Base-by-base conservation (phyloP, 2,888 invertebrate species). In the Acrobeloides nanus region DNA sequence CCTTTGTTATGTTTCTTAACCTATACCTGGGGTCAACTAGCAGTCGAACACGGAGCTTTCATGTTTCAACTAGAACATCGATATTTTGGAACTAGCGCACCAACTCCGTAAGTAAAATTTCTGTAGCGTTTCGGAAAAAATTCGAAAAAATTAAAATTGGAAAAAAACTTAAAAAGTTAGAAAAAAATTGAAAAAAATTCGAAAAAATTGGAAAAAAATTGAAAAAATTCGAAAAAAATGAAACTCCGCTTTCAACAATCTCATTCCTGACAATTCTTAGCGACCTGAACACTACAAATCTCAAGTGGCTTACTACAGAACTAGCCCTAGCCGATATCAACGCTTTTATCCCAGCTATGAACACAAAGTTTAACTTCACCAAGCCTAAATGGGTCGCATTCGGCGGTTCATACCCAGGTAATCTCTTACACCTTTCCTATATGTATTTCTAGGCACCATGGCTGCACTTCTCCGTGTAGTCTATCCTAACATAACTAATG, bases 301-400 rank as follows among this genome's bases (percentile, higher is more conserved):
- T 93, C 49, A 77, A 78, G 34, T 89, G 83, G 70, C 76, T 93
- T 34, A 85, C 53, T 56, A 79, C 79, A 55, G 74, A 78, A 51
- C 80, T 80, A 61, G 80, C 80, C 4, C 62, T 80, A 29, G 87
- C 85, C 0, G 92, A 93, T 76, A 76, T 89, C 47, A 88, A 89
- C 0, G 79, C 80, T 59, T 92, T 93, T 66, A 84, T 89, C 21
- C 75, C 76, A n/a, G 23, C 27, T 5, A 45, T 42, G 27, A 68
- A 66, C 38, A 33, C 51, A 38, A 15, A 53, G 12, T 34, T 56
- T 31, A 46, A 48, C 0, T 61, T 60, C 42, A 49, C 43, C 17
- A 64, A 62, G 32, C 68, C 68, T 3, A 46, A 57, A 25, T 67
- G 66, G 66, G 61, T 68, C 21, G 65, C 66, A 1, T 68, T 69